Evolutionary conservation across 2,888 invertebrate species (phyloP), one percentile per base, ranked within the genome.

Genomic region (Germaria angustata): DNA sequence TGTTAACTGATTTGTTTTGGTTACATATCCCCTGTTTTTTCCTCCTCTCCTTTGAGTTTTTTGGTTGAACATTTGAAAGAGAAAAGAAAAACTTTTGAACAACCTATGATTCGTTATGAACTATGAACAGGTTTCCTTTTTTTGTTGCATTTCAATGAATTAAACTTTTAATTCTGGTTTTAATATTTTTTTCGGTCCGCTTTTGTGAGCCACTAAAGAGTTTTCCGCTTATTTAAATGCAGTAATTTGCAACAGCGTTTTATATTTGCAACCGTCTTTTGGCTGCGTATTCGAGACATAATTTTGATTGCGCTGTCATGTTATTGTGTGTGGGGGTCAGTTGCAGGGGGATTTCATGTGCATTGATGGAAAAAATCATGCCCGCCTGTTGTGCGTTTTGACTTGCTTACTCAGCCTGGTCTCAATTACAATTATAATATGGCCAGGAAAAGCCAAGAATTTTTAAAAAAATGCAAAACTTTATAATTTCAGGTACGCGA

Each of bases 1-100:
- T 82, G 79, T 75, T 71, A 82, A 79, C 79, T 46, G 71, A 79
- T 82, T 82, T 82, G 57, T 73, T 78, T 73, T 72, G 72, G 59
- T 55, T 41, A 53, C 78, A 71, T 63, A 46, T 69, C 59, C 22
- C 63, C 46, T 36, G 22, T 69, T 36, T 46, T 61, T 69, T 76
- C 36, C 13, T 34, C 41, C 53, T 32, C 6, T 28, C 6, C 28
- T 28, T 28, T 28, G 4, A 28, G 28, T 5, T 24, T 7, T 0
- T 46, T 66, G 2, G 9, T 61, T 39, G 15, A 44, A 36, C 34
- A 53, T 80, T 71, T 76, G 28, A 28, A 28, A 28, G 6, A 28
- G 6, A 5, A 28, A 28, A 28, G 28, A 28, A 28, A 39, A 59
- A 49, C 24, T 46, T 28, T 44, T 44, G 44, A 9, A n/a, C 34